Evolutionary conservation across 2,888 invertebrate species (phyloP), one percentile per base, ranked within the genome.

Genomic region (Tineola bisselliella): DNA sequence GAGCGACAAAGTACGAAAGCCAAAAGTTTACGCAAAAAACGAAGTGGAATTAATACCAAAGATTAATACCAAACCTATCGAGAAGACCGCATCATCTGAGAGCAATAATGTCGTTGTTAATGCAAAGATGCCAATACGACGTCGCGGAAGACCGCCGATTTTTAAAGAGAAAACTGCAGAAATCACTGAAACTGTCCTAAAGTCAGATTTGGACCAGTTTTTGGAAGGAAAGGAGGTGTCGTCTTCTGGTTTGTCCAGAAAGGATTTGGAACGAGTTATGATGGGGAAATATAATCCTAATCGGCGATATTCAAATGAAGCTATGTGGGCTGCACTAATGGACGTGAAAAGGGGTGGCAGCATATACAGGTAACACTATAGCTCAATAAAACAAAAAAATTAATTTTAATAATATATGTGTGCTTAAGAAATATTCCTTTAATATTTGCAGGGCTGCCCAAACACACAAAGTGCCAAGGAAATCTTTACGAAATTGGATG

Each of bases 401-500:
- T 44, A 44, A 10, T 44, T 44, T 44, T 10, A 10, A 10, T 13
- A 13, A 13, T 44, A n/a, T n/a, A n/a, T n/a, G n/a, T n/a, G n/a
- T n/a, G n/a, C n/a, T n/a, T n/a, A n/a, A 10, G 12, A 10, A 44
- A 54, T 54, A 12, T 19, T 25, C 4, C 10, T 17, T 5, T 54
- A 19, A 19, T 30, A 30, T n/a, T 56, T 77, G 0, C 76, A 89
- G 90, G 66, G 89, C 90, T 62, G 89, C 90, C 0, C 89, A 89
- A 68, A 88, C 89, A 0, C 89, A 89, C 72, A 88, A 88, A 66
- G 89, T 90, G 0, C 90, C 90, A 0, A 76, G 90, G 15, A 90
- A 90, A 62, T 90, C 90, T 0, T 77, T 90, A 0, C 80, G 90
- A 2, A 90, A 90, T 72, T 90, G 90, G 89, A 90, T 90, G 90